Percentiles rank a stretch among this genome's conserved stretches.
phyloP scores from a whole-genome alignment of 2,113 vertebrate species.

The Psittacus erithacus region DNA sequence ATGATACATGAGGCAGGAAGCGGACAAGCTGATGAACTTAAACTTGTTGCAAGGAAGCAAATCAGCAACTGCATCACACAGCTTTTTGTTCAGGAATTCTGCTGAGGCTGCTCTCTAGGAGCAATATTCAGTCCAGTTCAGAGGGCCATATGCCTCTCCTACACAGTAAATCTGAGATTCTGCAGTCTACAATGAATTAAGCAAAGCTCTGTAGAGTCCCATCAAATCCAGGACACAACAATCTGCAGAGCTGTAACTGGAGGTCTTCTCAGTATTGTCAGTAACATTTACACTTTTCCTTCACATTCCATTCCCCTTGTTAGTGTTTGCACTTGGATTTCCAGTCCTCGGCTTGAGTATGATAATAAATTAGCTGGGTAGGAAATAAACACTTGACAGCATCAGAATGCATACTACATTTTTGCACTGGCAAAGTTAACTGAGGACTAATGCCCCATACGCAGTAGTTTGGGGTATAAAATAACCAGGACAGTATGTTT shows the following conservation, averaged over 20 bases:
- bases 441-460: not conserved
- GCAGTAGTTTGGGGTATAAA: not conserved
- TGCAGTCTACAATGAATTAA: not conserved
- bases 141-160: not conserved
- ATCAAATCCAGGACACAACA: not conserved
- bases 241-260: not conserved
- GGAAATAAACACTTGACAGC: not conserved
- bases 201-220: accelerated
- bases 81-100: not conserved
- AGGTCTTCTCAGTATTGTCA: not conserved
- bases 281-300: not conserved
- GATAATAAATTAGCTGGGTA: not conserved
- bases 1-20: not conserved
- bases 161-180: not conserved
- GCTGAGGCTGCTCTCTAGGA: not conserved
- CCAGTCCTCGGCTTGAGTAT: not conserved
- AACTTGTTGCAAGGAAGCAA: not conserved
- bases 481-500: not conserved
- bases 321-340: not conserved
- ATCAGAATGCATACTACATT: not conserved
- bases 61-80: not conserved
- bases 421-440: not conserved
- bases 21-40: not conserved
- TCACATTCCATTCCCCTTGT: not conserved
- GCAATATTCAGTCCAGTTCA: not conserved